A percentile compares a stretch with the other conserved stretches of the same genome.
Evolutionary conservation across 2,797 vertebrate genomes (phyloP).

Genomic region (Crocodylus rhombifer): DNA sequence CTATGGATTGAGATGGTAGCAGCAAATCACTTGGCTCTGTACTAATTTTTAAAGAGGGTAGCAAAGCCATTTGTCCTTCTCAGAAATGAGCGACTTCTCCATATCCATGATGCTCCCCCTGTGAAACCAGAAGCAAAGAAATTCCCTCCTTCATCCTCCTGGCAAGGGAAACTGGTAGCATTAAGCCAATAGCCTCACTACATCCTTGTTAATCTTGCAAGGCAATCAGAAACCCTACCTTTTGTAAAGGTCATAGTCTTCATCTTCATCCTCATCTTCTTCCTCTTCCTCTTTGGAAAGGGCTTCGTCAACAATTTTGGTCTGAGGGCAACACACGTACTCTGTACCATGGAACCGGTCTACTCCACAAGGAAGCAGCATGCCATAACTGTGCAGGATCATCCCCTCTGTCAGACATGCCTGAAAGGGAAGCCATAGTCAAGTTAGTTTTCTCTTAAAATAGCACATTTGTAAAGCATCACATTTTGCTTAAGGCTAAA

Average conservation of each 20-base stretch:
- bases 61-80: not conserved
- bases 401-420: slow-evolving; percentile 90
- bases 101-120: not conserved
- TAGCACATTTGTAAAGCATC: not conserved
- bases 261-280: slow-evolving; percentile 72
- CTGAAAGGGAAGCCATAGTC: slow-evolving; percentile 73
- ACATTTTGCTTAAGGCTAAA: not conserved
- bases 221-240: slow-evolving; percentile 66
- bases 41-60: not conserved
- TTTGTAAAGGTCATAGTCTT: slow-evolving; percentile 83
- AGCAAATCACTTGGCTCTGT: not conserved
- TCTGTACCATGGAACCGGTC: slow-evolving; percentile 96
- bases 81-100: not conserved
- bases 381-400: slow-evolving; percentile 94
- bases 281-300: slow-evolving; percentile 86
- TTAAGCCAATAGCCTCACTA: not conserved
- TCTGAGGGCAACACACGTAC: slow-evolving; percentile 94
- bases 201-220: fast-evolving
- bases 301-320: slow-evolving; percentile 78
- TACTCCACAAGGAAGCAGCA: slow-evolving; percentile 94
- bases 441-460: not conserved
- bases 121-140: not conserved
- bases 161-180: not conserved
- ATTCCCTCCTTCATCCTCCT: not conserved
- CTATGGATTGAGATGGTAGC: not conserved